A percentile compares a stretch with the other conserved stretches of the same genome.
phyloP scores from a whole-genome alignment of 2,797 vertebrate species.

The Capromys pilorides region DNA sequence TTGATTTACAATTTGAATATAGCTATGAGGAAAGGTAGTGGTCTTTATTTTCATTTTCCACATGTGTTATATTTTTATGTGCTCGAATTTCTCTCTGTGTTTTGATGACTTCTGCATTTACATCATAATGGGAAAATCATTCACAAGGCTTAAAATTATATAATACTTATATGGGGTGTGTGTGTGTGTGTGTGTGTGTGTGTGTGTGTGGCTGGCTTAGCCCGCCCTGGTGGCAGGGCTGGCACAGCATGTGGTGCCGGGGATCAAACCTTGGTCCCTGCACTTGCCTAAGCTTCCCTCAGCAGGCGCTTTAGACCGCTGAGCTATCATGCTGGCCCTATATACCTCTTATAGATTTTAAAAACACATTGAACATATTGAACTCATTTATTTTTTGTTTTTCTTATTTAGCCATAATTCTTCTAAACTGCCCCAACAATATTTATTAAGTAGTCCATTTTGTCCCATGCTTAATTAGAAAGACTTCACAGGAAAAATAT shows the following conservation, averaged over 20 bases:
- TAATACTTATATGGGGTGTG: too few species aligned
- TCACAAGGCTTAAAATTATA: neutral
- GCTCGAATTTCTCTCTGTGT: neutral
- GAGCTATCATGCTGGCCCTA: too few species aligned
- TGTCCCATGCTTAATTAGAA: neutral
- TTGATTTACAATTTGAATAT: constrained; percentile 49
- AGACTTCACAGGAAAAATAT: neutral
- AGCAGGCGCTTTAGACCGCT: too few species aligned
- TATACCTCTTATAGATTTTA: neutral
- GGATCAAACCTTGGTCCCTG: too few species aligned
- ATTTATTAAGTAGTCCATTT: neutral
- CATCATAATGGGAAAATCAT: neutral
- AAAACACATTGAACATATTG: neutral
- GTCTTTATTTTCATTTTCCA: constrained; percentile 14
- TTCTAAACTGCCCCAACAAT: neutral
- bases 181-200: too few species aligned
- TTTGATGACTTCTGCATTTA: neutral
- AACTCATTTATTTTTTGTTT: neutral
- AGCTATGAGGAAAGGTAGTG: neutral
- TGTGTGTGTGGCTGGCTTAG: too few species aligned
- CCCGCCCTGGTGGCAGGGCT: too few species aligned
- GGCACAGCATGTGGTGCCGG: too few species aligned
- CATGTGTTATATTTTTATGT: neutral
- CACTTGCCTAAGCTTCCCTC: too few species aligned
- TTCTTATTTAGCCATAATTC: neutral